Percentiles rank a stretch among this genome's conserved stretches.
phyloP scores from a whole-genome alignment of 2,888 invertebrate species.

The Clanis bilineata region DNA sequence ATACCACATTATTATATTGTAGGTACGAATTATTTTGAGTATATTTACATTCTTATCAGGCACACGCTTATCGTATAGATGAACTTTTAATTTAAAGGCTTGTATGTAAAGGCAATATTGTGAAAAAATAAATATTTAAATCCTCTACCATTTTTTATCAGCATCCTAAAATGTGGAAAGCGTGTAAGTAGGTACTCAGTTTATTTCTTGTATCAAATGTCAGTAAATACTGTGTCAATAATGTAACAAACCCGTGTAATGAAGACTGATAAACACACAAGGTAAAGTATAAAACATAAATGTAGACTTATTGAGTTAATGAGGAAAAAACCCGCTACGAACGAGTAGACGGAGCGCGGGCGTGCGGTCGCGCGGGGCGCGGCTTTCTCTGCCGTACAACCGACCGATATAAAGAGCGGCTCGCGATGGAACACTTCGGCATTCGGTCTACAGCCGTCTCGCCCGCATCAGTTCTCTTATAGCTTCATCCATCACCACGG shows the following conservation, averaged over 20 bases:
- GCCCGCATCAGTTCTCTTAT: constrained; percentile 69
- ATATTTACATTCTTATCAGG: background rate
- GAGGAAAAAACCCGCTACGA: constrained; percentile 80
- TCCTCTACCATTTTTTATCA: background rate
- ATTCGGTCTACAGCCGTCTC: constrained; percentile 81
- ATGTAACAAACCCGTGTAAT: constrained; percentile 29
- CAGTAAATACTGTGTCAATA: background rate
- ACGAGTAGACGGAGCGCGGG: constrained; percentile 49
- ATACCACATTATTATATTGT: background rate
- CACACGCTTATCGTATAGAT: background rate
- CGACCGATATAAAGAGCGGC: constrained; percentile 78
- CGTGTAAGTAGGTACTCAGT: background rate
- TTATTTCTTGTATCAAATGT: background rate
- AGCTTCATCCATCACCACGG: constrained; percentile 51
- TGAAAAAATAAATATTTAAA: background rate
- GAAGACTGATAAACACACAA: constrained; percentile 72
- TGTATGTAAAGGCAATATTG: background rate
- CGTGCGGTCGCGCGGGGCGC: constrained; percentile 69
- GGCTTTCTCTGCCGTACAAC: constrained; percentile 77
- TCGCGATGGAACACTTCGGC: constrained; percentile 76
- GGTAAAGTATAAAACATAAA: constrained; percentile 61
- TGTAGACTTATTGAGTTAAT: constrained; percentile 74
- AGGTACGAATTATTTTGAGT: background rate
- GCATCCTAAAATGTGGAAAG: background rate
- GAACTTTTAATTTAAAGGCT: background rate